phyloP scores from a whole-genome alignment of 2,888 invertebrate genomes.

The Leucophenga montana region DNA sequence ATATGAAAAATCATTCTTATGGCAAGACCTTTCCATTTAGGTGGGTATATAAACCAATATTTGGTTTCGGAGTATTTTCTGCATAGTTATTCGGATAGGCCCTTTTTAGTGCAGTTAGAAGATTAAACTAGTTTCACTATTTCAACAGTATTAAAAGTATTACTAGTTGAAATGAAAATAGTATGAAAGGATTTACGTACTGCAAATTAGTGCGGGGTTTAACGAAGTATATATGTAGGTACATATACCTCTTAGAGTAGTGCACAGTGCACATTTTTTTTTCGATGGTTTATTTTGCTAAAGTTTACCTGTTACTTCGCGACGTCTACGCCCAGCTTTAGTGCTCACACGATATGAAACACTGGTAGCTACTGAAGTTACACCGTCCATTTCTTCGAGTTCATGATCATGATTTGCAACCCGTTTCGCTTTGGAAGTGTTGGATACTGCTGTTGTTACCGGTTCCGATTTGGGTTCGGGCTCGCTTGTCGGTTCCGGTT shows the following conservation, averaged over 20 bases:
- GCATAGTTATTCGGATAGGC: too few relatives aligned
- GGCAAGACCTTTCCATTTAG: too few relatives aligned
- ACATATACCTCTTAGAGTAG: too few relatives aligned
- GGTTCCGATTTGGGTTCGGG: constrained; percentile 74
- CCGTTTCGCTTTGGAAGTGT: constrained; percentile 75
- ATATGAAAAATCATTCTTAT: too few relatives aligned
- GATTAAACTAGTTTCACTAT: too few relatives aligned
- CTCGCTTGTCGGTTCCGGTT: constrained; percentile 73
- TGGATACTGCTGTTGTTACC: constrained; percentile 71
- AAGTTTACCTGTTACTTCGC: constrained; percentile 59
- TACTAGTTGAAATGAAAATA: not conserved
- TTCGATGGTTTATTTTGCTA: too few relatives aligned
- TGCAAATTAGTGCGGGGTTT: too few relatives aligned
- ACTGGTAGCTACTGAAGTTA: constrained; percentile 83
- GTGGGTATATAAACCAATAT: too few relatives aligned
- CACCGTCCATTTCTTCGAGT: constrained; percentile 76
- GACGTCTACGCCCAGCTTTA: constrained; percentile 70
- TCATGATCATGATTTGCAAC: constrained; percentile 73
- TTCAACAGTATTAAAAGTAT: not conserved
- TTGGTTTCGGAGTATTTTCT: too few relatives aligned
- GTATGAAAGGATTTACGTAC: too few relatives aligned
- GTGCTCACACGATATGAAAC: constrained; percentile 85
- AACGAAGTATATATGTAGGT: too few relatives aligned
- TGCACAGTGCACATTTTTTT: too few relatives aligned
- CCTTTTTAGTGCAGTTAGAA: not conserved